Base-by-base conservation (phyloP, 1,140 invertebrate genomes). In the Melipona quadrifasciata region DNA sequence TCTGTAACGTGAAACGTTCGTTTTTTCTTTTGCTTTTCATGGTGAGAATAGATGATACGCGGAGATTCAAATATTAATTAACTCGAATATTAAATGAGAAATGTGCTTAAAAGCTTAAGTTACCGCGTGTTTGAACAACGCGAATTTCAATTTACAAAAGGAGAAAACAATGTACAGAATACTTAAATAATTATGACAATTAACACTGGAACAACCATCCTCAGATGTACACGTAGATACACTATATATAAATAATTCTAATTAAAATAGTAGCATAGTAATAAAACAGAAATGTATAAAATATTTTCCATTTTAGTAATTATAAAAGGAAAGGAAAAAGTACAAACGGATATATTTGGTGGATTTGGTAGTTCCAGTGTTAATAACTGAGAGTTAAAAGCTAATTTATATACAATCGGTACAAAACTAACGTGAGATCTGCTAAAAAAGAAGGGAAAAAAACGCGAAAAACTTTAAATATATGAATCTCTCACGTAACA, bases 401-500 rank as follows among this genome's bases (percentile, higher is more conserved):
- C 58, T 64, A 77, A 77, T 77, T 77, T 77, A 77, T 77, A 21
- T 77, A 68, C 51, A n/a, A n/a, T 68, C 61, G 1, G 5, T 34
- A 68, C 4, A 27, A n/a, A 61, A 55, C n/a, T 72, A n/a, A 1
- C 19, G 19, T 61, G 27, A 70, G 51, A 79, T 39, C 65, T 58
- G 27, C 0, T 51, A 17, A 3, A 27, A 58, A 24, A n/a, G 5
- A 27, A 39, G 0, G 6, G n/a, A 31, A 11, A 47, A 8, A 8
- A 8, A 8, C 0, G 39, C 6, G 8, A 47, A 47, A 11, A n/a
- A 68, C 17, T 27, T 31, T 47, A 24, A 34, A 67, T 65, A 31
- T 6, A 27, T 27, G 81, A 82, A 82, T 82, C 81, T 82, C 64
- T 31, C 73, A 47, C 73, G 73, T 82, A 82, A 68, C 81, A 77